Evolutionary conservation across 2,888 invertebrate species (phyloP), one percentile per base, ranked within the genome.

Genomic region (Platycheirus rosarum): DNA sequence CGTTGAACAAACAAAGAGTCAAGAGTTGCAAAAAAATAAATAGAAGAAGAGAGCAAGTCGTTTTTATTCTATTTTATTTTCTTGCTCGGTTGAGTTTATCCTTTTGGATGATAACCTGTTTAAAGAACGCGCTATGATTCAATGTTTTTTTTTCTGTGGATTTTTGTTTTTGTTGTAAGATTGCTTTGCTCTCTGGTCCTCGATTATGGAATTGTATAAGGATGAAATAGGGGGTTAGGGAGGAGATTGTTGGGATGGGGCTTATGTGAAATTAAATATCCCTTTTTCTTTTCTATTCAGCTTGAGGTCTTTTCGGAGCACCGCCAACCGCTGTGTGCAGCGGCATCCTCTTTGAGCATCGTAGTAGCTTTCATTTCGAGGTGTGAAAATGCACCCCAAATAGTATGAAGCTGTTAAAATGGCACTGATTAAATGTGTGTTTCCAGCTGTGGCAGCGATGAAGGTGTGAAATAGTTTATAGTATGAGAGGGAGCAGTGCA

Each of bases 81-180:
- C 13, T 66, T 26, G 44, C 46, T 32, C 42, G 66, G 44, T 48
- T 46, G 65, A 29, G 55, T 63, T 79, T 69, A 69, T 74, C 62
- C 74, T 44, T 57, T 70, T 65, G 42, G 65, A 70, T 80, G 80
- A 65, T 70, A 80, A 70, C 76, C 65, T 49, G 69, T 49, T 78
- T 66, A 66, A 71, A 66, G 66, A 5, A 40, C 23, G 62, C 44
- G 70, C 44, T 16, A 57, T 65, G 63, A 71, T 66, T 65, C 37
- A 44, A 20, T 13, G 32, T 60, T 60, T 74, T 46, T 48, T 35
- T 49, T 46, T n/a, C 20, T 8, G 9, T 35, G 35, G 1, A 7
- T 32, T 32, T 23, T 6, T 23, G 1, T 32, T 32, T 32, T 7
- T 32, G 29, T 8, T 32, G 7, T 32, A n/a, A n/a, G n/a, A n/a